Evolutionary conservation across 2,888 invertebrate genomes (phyloP), one percentile per base, ranked within the genome.

Genomic region (Aleiodes leptofemur): DNA sequence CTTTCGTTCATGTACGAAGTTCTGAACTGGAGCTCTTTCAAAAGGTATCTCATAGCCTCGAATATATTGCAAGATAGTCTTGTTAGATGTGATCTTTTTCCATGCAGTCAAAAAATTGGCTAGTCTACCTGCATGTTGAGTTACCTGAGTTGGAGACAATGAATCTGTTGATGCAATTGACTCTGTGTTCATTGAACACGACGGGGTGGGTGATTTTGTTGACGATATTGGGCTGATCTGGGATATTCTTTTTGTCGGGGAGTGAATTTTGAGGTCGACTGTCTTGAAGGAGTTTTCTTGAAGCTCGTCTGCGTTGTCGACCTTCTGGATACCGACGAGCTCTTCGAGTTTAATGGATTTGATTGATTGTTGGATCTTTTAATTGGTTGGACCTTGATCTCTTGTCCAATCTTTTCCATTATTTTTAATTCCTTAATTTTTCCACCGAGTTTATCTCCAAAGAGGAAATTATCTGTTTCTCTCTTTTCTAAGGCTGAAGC

Each of bases 371-470:
- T 6, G 9, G 5, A 0, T 53, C 3, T n/a, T 9, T 53, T 53
- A 14, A 13, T 9, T n/a, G 4, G 1, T 4, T 23, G n/a, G 0
- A 13, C n/a, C n/a, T 72, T 53, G 4, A 72, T 16, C 8, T 64
- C 51, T 34, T 72, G 13, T 4, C 72, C 23, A 7, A 61, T 4
- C 1, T 61, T 72, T 0, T 38, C 59, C 13, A 72, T 57, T 0
- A n/a, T 48, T 23, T 59, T 56, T 1, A 71, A 0, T 11, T 71
- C 71, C 14, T 71, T 48, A 7, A 72, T 29, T 14, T 51, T 64
- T 1, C 64, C 57, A 14, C 14, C 55, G 9, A 71, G 11, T 70
- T 71, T 69, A 3, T 56, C 50, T 2, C 55, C 56, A 23, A 56
- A 66, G 0, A 55, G n/a, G 4, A 57, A 3, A 16, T 31, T 5